phyloP scores from a whole-genome alignment of 2,113 vertebrate species.

The Climacteris rufus region DNA sequence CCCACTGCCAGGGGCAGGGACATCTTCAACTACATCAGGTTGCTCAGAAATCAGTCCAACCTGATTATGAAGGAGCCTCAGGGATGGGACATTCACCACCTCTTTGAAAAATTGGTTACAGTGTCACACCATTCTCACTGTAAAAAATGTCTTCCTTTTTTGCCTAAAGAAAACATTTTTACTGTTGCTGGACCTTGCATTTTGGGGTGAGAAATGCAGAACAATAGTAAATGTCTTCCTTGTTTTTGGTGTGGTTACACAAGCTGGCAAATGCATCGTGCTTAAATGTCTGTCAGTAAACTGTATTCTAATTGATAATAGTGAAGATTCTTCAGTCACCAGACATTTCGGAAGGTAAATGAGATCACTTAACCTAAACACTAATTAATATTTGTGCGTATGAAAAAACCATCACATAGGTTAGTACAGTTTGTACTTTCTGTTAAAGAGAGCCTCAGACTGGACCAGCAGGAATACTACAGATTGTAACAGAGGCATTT shows the following conservation, averaged over 20 bases:
- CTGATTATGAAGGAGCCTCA: not conserved
- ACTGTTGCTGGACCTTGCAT: not conserved
- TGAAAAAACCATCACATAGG: not conserved
- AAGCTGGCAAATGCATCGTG: not conserved
- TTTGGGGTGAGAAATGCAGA: not conserved
- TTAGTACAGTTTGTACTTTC: not conserved
- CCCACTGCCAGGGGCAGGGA: fast-evolving
- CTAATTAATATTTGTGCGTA: not conserved
- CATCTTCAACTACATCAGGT: not conserved
- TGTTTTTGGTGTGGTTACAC: not conserved
- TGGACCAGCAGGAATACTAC: not conserved
- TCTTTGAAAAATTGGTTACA: not conserved
- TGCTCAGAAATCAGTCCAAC: not conserved
- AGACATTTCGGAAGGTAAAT: not conserved
- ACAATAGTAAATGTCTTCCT: not conserved
- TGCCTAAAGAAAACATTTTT: not conserved
- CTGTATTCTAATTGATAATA: not conserved
- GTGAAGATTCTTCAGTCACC: not conserved
- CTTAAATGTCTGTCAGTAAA: not conserved
- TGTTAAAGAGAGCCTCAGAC: not conserved
- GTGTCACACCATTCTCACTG: not conserved
- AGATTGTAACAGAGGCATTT: not conserved
- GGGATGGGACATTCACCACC: fast-evolving
- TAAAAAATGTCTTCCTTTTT: not conserved
- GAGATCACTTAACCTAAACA: not conserved